These are phyloP conservation scores for Apodemia mormo DNA, from an alignment of 2,888 invertebrate genomes.

Conservation along the genomic window DNA sequence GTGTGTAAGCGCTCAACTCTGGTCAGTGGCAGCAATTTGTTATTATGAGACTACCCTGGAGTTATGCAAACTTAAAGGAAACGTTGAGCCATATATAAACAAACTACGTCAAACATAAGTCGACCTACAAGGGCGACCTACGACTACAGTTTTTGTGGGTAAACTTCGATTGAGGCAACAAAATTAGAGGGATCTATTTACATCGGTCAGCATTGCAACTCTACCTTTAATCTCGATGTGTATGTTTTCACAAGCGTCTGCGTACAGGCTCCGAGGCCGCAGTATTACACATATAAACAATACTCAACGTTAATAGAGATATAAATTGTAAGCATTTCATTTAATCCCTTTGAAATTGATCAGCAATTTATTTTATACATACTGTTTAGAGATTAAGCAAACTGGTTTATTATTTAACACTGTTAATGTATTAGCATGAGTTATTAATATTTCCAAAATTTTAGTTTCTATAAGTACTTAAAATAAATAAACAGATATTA, in stretches of 20 bases:
- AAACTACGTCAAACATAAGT: slow-evolving; percentile 60
- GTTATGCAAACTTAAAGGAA: slow-evolving; percentile 79
- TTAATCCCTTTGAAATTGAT: slow-evolving; percentile 73
- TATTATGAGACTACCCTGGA: slow-evolving; percentile 80
- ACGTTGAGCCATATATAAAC: slow-evolving; percentile 77
- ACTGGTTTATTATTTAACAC: slow-evolving; percentile 2
- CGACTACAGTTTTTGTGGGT: neutral
- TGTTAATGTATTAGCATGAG: neutral
- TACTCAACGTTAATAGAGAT: slow-evolving; percentile 77
- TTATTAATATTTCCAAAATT: neutral
- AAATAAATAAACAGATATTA: too few relatives aligned
- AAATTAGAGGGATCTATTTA: slow-evolving; percentile 14
- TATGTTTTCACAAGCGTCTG: slow-evolving; percentile 74
- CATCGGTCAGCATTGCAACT: slow-evolving; percentile 41
- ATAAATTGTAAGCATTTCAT: slow-evolving; percentile 75
- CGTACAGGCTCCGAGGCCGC: slow-evolving; percentile 64
- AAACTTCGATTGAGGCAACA: slow-evolving; percentile 4
- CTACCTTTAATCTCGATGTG: slow-evolving; percentile 74
- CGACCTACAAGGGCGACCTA: slow-evolving; percentile 44
- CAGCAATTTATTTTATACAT: slow-evolving; percentile 31
- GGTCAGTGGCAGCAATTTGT: slow-evolving; percentile 77
- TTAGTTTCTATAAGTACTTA: too few relatives aligned
- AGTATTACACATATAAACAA: slow-evolving; percentile 70
- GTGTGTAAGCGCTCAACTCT: slow-evolving; percentile 73
- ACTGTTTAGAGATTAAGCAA: neutral